Percentiles rank a stretch among this genome's conserved stretches.
These are phyloP conservation scores for Hydrozoanthus tunicans DNA, from an alignment of 64 coral and sea anemone genomes.

Conservation along the genomic window DNA sequence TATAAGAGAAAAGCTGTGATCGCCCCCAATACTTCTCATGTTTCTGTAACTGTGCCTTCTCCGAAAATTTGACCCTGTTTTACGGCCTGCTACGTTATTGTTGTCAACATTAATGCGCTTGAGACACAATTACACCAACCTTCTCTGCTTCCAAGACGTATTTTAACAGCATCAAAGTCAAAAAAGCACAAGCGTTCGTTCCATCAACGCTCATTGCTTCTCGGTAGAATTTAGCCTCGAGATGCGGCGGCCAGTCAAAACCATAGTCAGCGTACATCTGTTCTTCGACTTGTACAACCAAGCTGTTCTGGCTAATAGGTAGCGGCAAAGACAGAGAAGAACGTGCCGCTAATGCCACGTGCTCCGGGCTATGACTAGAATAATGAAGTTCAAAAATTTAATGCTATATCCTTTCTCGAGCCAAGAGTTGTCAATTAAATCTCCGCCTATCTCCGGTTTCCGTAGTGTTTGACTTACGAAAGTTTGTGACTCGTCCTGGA, in stretches of 20 bases:
- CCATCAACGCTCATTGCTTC: background rate
- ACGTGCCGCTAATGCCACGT: background rate
- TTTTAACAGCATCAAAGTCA: background rate
- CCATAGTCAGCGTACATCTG: background rate
- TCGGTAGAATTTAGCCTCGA: background rate
- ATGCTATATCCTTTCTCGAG: background rate
- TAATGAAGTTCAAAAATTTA: background rate
- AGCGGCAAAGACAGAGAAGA: background rate
- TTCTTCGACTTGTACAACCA: background rate
- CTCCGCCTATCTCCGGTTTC: too few species aligned
- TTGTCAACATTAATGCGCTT: background rate
- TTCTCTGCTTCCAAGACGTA: background rate
- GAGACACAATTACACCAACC: background rate
- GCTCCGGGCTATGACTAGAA: background rate
- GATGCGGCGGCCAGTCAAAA: background rate
- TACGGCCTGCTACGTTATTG: background rate
- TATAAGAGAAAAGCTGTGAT: too few species aligned
- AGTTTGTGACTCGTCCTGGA: too few species aligned
- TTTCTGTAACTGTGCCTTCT: background rate
- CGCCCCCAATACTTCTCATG: background rate
- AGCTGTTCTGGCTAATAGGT: background rate
- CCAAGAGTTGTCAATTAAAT: too few species aligned
- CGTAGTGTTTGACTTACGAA: too few species aligned
- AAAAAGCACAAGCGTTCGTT: slow-evolving; percentile 18
- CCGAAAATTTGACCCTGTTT: background rate